Conservation (phyloP, 2,888 invertebrate genomes). For the Leptopilina myrica region DNA sequence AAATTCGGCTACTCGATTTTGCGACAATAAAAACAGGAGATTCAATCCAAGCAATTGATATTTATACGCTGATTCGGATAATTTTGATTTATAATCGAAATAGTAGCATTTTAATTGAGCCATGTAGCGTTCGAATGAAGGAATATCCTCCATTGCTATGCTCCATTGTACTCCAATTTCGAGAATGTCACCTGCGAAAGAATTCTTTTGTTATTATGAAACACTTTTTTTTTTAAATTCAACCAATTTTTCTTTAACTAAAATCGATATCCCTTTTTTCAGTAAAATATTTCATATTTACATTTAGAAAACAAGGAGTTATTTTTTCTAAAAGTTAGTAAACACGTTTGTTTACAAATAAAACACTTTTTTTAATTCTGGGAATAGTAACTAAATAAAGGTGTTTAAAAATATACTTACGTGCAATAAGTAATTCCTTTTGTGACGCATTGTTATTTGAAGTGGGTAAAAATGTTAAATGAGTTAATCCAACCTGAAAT, state of each 20-base stretch:
- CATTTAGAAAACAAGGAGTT: no score
- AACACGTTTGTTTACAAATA: constrained; percentile 31
- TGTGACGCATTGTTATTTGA: constrained; percentile 84
- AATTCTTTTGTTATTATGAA: constrained; percentile 29
- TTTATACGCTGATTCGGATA: constrained; percentile 95
- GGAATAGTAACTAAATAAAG: neutral
- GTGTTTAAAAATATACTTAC: constrained; percentile 77
- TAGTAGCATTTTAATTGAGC: constrained; percentile 98
- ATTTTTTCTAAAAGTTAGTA: no score
- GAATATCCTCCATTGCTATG: constrained; percentile 93
- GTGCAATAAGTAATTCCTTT: constrained; percentile 90
- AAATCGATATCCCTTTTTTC: no score
- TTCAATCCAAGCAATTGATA: constrained; percentile 97
- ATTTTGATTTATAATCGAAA: constrained; percentile 89
- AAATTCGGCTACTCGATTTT: constrained; percentile 98
- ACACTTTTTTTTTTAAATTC: no score
- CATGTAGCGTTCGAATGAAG: constrained; percentile 97
- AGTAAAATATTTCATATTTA: no score
- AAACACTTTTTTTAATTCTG: neutral
- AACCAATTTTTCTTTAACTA: no score
- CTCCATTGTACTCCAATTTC: constrained; percentile 99
- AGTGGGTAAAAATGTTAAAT: constrained; percentile 91
- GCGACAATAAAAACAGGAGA: constrained; percentile 93
- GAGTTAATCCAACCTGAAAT: constrained; percentile 87
- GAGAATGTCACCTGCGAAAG: constrained; percentile 85